These are phyloP conservation scores for Mus spretus DNA, from an alignment of 2,797 vertebrate species.

Conservation along the genomic window DNA sequence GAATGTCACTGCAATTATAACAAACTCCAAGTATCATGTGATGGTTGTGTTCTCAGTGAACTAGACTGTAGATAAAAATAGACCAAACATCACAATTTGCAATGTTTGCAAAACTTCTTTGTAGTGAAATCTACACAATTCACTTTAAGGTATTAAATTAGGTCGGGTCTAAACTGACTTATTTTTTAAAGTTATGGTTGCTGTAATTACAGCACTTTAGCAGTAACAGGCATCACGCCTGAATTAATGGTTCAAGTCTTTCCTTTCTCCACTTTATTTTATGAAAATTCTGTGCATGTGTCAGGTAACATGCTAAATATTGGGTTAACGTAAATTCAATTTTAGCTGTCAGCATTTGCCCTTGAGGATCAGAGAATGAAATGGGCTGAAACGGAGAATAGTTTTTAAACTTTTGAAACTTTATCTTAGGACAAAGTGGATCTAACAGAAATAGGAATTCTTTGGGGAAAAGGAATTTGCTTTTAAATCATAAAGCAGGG, in stretches of 20 bases:
- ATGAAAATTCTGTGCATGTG: constrained; percentile 28
- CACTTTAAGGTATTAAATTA: constrained; percentile 52
- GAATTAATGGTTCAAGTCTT: constrained; percentile 13
- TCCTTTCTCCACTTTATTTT: constrained; percentile 41
- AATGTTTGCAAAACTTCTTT: background rate
- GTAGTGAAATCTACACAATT: constrained; percentile 36
- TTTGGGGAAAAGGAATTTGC: background rate
- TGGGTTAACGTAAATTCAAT: background rate
- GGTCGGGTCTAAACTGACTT: constrained; percentile 50
- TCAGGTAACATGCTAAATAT: constrained; percentile 31
- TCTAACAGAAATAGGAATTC: constrained; percentile 39
- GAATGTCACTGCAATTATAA: constrained; percentile 75
- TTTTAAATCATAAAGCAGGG: background rate
- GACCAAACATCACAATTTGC: background rate
- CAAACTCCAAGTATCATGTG: constrained; percentile 77
- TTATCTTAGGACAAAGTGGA: constrained; percentile 30
- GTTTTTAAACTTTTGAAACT: constrained; percentile 59
- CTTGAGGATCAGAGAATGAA: background rate
- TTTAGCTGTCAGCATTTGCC: background rate
- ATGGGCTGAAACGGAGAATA: background rate
- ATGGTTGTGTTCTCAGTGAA: constrained; percentile 46
- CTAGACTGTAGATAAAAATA: background rate
- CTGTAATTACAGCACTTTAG: constrained; percentile 61
- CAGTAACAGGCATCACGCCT: constrained; percentile 1
- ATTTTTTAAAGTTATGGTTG: constrained; percentile 58